Percentiles rank a stretch among this genome's conserved stretches.
phyloP scores from a whole-genome alignment of 2,888 invertebrate species.

The Drosophila ustulata region DNA sequence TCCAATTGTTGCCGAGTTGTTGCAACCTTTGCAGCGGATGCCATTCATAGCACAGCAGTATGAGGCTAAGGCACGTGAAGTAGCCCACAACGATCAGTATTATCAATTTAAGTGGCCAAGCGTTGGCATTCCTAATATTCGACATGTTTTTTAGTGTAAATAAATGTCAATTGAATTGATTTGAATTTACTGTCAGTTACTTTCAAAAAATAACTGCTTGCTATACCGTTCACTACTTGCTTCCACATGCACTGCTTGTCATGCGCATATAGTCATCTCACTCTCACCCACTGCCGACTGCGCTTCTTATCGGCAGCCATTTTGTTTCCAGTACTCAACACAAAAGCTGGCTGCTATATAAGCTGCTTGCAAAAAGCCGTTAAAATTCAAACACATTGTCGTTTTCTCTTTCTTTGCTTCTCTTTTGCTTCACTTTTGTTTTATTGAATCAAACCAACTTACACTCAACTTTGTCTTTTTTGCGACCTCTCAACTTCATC shows the following conservation, averaged over 20 bases:
- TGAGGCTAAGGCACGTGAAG: constrained; percentile 59
- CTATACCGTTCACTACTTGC: constrained; percentile 3
- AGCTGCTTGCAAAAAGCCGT: background rate
- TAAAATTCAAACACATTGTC: constrained; percentile 25
- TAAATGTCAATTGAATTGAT: background rate
- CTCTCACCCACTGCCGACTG: background rate
- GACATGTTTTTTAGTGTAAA: background rate
- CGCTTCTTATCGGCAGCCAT: background rate
- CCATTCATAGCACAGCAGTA: constrained; percentile 65
- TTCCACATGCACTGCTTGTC: constrained; percentile 1
- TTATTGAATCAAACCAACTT: constrained; percentile 63
- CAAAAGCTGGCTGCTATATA: constrained; percentile 16
- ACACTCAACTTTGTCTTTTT: constrained; percentile 32
- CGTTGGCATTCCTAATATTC: background rate
- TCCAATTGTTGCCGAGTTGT: constrained; percentile 44
- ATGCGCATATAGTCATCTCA: constrained; percentile 1
- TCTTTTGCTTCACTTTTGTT: constrained; percentile 50
- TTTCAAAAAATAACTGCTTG: background rate
- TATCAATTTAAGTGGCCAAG: constrained; percentile 45
- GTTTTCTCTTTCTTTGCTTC: constrained; percentile 57
- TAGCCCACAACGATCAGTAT: constrained; percentile 63
- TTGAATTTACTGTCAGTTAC: background rate
- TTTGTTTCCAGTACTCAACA: background rate
- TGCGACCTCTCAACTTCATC: constrained; percentile 23
- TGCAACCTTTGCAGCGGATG: constrained; percentile 22